Conservation (phyloP, 2,113 vertebrate species). For the Mohoua ochrocephala region DNA sequence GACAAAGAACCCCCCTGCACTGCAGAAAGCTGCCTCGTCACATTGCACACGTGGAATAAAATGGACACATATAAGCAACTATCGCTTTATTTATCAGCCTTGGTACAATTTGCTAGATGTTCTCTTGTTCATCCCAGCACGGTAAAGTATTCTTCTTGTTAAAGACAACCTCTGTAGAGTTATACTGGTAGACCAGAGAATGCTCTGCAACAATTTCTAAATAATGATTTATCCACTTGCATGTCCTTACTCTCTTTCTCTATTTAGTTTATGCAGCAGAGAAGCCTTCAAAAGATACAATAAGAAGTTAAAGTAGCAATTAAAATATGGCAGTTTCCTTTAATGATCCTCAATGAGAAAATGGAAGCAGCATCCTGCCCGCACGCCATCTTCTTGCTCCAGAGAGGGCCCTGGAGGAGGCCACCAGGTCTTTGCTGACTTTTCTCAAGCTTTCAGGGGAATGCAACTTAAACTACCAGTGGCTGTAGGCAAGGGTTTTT, state of each 20-base stretch:
- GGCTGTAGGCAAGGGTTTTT: background rate
- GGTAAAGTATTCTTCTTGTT: background rate
- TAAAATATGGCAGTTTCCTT: background rate
- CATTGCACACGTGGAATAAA: background rate
- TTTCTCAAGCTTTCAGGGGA: background rate
- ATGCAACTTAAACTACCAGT: background rate
- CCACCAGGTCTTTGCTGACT: background rate
- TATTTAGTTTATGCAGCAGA: background rate
- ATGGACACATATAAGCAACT: background rate
- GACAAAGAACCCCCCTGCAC: background rate
- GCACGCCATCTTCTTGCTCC: background rate
- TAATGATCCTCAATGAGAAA: background rate
- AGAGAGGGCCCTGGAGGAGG: background rate
- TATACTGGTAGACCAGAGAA: background rate
- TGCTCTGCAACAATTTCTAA: background rate
- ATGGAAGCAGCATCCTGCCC: background rate
- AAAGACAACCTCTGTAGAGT: background rate
- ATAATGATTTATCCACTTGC: background rate
- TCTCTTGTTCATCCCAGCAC: background rate
- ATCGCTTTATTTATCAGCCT: background rate
- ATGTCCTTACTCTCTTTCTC: background rate
- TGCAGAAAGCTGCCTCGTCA: background rate
- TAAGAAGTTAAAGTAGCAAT: background rate
- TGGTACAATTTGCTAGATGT: background rate
- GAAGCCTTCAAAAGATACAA: background rate